Evolutionary conservation across 1,140 invertebrate species (phyloP).

Genomic region (Dendrolimus kikuchii): DNA sequence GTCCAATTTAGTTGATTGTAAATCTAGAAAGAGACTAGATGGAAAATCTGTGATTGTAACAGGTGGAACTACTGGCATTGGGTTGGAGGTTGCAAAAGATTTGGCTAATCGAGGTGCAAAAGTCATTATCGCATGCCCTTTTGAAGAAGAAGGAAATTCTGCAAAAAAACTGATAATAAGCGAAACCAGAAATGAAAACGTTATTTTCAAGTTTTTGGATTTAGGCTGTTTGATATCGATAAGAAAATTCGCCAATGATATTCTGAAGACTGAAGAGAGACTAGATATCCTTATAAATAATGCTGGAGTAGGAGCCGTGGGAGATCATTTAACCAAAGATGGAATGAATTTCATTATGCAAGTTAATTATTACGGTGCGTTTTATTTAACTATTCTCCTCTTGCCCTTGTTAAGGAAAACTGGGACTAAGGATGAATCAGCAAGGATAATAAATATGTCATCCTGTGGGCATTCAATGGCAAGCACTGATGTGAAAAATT

Average conservation of each 20-base stretch:
- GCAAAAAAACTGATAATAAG: slow-evolving; percentile 37
- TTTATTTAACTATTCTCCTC: slow-evolving; percentile 79
- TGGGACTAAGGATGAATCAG: slow-evolving; percentile 52
- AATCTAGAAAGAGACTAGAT: slow-evolving; percentile 52
- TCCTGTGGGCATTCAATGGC: slow-evolving; percentile 74
- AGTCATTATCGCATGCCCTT: slow-evolving; percentile 83
- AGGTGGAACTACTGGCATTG: slow-evolving; percentile 88
- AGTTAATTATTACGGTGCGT: slow-evolving; percentile 80
- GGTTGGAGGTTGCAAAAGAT: slow-evolving; percentile 80
- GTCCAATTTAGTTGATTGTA: slow-evolving; percentile 35
- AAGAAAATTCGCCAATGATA: slow-evolving; percentile 32
- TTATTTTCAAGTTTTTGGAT: slow-evolving; percentile 42
- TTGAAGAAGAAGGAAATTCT: slow-evolving; percentile 59
- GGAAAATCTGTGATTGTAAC: slow-evolving; percentile 86
- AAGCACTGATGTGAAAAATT: slow-evolving; percentile 74
- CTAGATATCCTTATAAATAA: slow-evolving; percentile 83
- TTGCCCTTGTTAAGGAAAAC: slow-evolving; percentile 72
- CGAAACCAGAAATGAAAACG: slow-evolving; percentile 35
- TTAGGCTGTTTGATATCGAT: slow-evolving; percentile 38
- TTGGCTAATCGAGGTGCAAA: slow-evolving; percentile 79
- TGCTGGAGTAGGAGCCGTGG: slow-evolving; percentile 75
- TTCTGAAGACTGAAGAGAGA: slow-evolving; percentile 68
- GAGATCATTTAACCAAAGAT: slow-evolving; percentile 67
- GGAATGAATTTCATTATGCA: slow-evolving; percentile 79
- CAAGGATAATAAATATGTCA: slow-evolving; percentile 79